These are phyloP conservation scores for Gryllus longicercus DNA, from an alignment of 2,888 invertebrate genomes.

Conservation along the genomic window DNA sequence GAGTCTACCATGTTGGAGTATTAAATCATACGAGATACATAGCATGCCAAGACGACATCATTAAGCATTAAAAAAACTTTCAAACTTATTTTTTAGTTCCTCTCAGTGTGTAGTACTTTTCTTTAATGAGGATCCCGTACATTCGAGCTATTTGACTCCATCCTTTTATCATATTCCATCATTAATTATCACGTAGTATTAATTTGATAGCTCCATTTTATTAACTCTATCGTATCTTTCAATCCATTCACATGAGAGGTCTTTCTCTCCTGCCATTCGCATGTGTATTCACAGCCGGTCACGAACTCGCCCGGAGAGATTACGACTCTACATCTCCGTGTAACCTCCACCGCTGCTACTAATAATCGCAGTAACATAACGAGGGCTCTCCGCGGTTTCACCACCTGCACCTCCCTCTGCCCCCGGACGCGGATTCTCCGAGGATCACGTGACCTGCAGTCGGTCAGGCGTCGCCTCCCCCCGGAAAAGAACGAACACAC, in stretches of 20 bases:
- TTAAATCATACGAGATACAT: too few relatives aligned
- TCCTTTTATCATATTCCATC: conserved; percentile 6
- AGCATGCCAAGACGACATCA: too few relatives aligned
- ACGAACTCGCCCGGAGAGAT: neutral
- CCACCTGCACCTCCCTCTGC: neutral
- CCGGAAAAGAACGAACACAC: neutral
- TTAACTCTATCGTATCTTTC: neutral
- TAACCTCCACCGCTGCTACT: too few relatives aligned
- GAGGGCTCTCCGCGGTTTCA: neutral
- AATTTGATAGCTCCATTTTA: conserved; percentile 1
- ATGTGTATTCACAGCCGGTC: neutral
- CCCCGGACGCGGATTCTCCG: neutral
- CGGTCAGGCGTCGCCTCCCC: neutral
- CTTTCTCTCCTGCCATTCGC: neutral
- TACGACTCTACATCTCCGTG: neutral
- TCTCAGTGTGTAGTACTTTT: too few relatives aligned
- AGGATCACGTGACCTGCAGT: neutral
- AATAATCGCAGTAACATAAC: too few relatives aligned
- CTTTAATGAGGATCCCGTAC: too few relatives aligned
- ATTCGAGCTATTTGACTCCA: neutral
- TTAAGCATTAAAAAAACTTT: too few relatives aligned
- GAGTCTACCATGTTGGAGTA: too few relatives aligned
- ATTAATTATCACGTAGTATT: conserved; percentile 17
- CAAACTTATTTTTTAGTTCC: too few relatives aligned
- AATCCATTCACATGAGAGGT: conserved; percentile 3